Conservation (phyloP, 1,140 invertebrate genomes). For the Aphaenogaster ashmeadi region DNA sequence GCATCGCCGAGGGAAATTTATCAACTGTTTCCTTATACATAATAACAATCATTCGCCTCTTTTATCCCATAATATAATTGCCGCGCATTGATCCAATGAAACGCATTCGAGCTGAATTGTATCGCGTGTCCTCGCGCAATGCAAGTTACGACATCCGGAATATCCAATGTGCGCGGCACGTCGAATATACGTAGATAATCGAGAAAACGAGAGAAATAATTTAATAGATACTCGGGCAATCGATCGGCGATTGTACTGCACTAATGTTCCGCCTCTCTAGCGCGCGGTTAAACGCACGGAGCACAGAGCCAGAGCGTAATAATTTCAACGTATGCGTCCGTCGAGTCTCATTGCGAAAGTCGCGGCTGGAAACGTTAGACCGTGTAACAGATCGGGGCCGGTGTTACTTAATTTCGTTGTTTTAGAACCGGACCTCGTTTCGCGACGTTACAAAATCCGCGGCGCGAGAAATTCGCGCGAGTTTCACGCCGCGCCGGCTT, state of each 20-base stretch:
- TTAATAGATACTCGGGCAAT: slow-evolving; percentile 21
- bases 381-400: not conserved
- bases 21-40: not conserved
- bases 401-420: slow-evolving; percentile 22
- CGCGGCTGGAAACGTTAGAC: slow-evolving; percentile 15
- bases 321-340: slow-evolving; percentile 25
- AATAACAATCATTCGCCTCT: not conserved
- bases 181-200: slow-evolving; percentile 40
- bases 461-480: slow-evolving; percentile 4
- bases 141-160: slow-evolving; percentile 23
- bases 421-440: slow-evolving; percentile 17
- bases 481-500: not conserved
- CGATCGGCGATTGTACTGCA: slow-evolving; percentile 1
- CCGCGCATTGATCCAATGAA: slow-evolving; percentile 8
- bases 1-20: not conserved
- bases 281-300: slow-evolving; percentile 24
- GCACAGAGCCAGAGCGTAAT: slow-evolving; percentile 3
- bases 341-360: not conserved
- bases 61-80: slow-evolving; percentile 23
- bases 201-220: slow-evolving; percentile 45
- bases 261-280: not conserved
- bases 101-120: not conserved
- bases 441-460: slow-evolving; percentile 4
- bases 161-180: not conserved
- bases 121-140: not conserved